Percentiles rank a stretch among this genome's conserved stretches.
These are phyloP conservation scores for Galeruca laticollis DNA, from an alignment of 2,888 invertebrate genomes.

Conservation along the genomic window DNA sequence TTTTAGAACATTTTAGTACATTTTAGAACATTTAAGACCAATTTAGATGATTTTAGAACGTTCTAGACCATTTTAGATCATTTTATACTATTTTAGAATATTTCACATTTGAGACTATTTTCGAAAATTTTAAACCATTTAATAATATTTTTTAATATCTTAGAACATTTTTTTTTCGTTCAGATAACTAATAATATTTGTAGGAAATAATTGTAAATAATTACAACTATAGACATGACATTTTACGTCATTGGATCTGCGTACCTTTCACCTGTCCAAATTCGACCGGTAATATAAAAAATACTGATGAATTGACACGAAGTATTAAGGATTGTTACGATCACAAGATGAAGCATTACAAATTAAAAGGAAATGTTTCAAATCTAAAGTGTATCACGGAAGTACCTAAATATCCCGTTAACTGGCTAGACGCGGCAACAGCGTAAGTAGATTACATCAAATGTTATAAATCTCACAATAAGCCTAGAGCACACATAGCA, in stretches of 20 bases:
- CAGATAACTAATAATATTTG: no score
- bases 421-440: slow-evolving; percentile 29
- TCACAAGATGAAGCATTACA: slow-evolving; percentile 27
- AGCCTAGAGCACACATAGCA: no score
- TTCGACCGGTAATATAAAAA: not conserved
- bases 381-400: slow-evolving; percentile 37
- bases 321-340: slow-evolving; percentile 49
- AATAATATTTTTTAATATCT: no score
- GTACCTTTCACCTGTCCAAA: slow-evolving; percentile 53
- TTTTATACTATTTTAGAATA: no score
- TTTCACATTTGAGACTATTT: no score
- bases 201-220: slow-evolving; percentile 50
- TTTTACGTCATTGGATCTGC: slow-evolving; percentile 56
- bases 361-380: slow-evolving; percentile 33
- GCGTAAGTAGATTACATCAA: slow-evolving; percentile 24
- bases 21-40: no score
- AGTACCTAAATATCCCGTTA: slow-evolving; percentile 30
- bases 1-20: no score
- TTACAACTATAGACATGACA: slow-evolving; percentile 54
- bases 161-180: no score
- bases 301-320: slow-evolving; percentile 14
- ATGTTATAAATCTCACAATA: no score
- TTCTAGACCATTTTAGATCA: no score
- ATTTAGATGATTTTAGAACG: no score
- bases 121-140: no score